A percentile compares a stretch with the other conserved stretches of the same genome.
These are phyloP conservation scores for Mantis religiosa DNA, from an alignment of 2,888 invertebrate species.

Conservation along the genomic window DNA sequence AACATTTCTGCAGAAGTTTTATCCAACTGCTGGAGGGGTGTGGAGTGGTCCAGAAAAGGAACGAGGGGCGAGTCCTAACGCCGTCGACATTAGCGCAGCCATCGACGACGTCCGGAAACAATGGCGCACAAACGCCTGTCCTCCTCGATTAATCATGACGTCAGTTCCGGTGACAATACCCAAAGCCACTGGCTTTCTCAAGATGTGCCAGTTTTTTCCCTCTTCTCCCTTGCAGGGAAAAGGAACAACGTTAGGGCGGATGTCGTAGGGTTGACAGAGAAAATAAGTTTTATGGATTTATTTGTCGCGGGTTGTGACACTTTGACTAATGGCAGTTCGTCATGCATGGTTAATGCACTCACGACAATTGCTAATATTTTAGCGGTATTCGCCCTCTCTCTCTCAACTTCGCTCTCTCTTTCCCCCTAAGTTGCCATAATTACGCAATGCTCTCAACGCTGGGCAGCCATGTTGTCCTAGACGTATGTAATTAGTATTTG, in stretches of 20 bases:
- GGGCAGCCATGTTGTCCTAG: not conserved
- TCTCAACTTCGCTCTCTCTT: not conserved
- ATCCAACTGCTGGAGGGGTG: not conserved
- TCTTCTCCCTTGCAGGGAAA: not conserved
- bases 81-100: not conserved
- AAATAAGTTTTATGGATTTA: constrained; percentile 19
- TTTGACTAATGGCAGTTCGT: constrained; percentile 10
- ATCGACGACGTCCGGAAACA: not conserved
- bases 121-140: constrained; percentile 4
- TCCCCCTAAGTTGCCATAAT: not conserved
- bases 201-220: not conserved
- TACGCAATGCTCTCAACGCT: not conserved
- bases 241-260: not conserved
- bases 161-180: constrained; percentile 19
- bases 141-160: constrained; percentile 24
- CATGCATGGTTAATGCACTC: constrained; percentile 15
- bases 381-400: not conserved
- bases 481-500: not conserved
- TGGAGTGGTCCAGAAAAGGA: not conserved
- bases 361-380: constrained; percentile 17
- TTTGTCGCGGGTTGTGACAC: constrained; percentile 4
- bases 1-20: not conserved
- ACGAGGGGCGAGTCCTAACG: not conserved
- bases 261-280: constrained; percentile 5
- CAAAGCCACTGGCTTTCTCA: constrained; percentile 13